Evolutionary conservation across 2,888 invertebrate genomes (phyloP), one percentile per base, ranked within the genome.

Genomic region (Ornithoptera alexandrae): DNA sequence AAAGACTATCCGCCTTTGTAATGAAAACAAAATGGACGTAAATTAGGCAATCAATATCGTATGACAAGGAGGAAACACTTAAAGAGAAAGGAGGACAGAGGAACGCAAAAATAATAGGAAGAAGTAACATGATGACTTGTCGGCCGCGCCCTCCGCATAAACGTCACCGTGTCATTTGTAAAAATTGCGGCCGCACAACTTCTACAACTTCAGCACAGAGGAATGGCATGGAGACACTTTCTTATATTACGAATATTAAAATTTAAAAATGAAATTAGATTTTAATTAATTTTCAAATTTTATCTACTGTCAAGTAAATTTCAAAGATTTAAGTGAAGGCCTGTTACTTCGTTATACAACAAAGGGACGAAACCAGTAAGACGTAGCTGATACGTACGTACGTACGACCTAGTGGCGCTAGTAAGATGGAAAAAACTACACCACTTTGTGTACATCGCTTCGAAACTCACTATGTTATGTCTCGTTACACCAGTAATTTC

Each of bases 121-220:
- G 88, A 88, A 90, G 91, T 88, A 91, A 92, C 90, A 89, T 89
- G 90, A 91, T 92, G 92, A 92, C 88, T 91, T 90, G 90, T 90
- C 85, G 83, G 82, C 79, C 88, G 88, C 89, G 83, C 90, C 90
- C 90, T 87, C 84, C 84, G 88, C 86, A 88, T 90, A 91, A 90
- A 90, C 90, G 92, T 90, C 91, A 88, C 90, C 86, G 90, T 90
- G 92, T 92, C 92, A 92, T 92, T 92, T 92, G 92, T 92, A 92
- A 92, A 92, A 92, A 92, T 92, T 91, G 91, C 87, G 90, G 89
- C 89, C 85, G 89, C 83, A 84, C 81, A 90, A 91, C 85, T 90
- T 90, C 87, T 86, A 83, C 88, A 89, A 89, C 88, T 90, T 90
- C 79, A 73, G 78, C 81, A 90, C 85, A 46, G 88, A 70, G 61